Evolutionary conservation across 2,888 invertebrate species (phyloP).

Genomic region (Hyalella azteca): DNA sequence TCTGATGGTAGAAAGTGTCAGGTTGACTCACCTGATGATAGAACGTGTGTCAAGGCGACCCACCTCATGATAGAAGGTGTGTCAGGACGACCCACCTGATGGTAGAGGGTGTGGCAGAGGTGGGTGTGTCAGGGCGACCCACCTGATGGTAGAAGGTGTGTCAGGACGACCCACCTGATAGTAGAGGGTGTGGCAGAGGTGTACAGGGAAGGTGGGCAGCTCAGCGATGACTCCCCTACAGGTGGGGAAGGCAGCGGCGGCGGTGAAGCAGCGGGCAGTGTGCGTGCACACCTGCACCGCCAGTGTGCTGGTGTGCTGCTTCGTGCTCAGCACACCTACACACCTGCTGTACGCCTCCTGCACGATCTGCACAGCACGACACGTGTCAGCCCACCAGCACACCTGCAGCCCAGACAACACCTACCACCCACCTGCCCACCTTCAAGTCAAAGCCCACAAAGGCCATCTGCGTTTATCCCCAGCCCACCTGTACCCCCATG

Average conservation of each 20-base stretch:
- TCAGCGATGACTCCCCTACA: conserved; percentile 87
- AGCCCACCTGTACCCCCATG: too few species aligned
- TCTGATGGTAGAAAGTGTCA: too few species aligned
- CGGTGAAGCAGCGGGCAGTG: conserved; percentile 90
- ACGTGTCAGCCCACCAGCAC: not conserved
- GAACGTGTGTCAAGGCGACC: too few species aligned
- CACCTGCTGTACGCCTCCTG: conserved; percentile 93
- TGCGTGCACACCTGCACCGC: conserved; percentile 90
- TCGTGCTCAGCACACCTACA: conserved; percentile 85
- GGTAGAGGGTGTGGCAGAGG: conserved; percentile 79
- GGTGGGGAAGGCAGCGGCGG: conserved; percentile 89
- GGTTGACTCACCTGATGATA: too few species aligned
- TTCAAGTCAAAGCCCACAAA: too few species aligned
- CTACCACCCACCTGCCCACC: too few species aligned
- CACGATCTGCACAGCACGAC: conserved; percentile 65
- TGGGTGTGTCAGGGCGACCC: too few species aligned
- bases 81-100: too few species aligned
- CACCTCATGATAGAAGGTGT: too few species aligned
- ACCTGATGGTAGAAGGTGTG: conserved; percentile 86
- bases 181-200: conserved; percentile 83
- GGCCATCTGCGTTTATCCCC: too few species aligned
- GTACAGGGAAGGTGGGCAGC: conserved; percentile 83
- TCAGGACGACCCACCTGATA: conserved; percentile 75
- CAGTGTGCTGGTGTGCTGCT: conserved; percentile 74
- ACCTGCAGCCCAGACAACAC: not conserved